Evolutionary conservation across 2,797 vertebrate species (phyloP), one percentile per base, ranked within the genome.

Genomic region (Mus minutoides): DNA sequence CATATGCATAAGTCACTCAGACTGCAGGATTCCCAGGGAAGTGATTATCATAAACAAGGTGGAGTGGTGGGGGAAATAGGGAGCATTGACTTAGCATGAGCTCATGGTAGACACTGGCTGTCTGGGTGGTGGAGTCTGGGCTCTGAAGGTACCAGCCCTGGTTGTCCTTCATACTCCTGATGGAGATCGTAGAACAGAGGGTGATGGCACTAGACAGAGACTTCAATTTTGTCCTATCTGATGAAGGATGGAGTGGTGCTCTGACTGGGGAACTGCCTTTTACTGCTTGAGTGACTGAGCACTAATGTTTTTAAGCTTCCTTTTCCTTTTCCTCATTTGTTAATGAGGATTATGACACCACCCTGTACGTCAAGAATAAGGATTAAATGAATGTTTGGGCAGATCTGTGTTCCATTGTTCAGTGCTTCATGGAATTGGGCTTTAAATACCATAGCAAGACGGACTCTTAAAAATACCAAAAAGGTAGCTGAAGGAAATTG

Each of bases 1-100:
- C 80, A 92, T 96, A 85, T 93, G 73, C n/a, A 58, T 95, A 92
- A 83, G 17, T 90, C 83, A 91, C 79, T n/a, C 69, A 90, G 83
- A 88, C 67, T 79, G 6, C 54, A 31, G 49, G 31, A 49, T 96
- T 97, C 90, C 43, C 88, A 90, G 76, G 52, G 58, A 96, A 94
- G 60, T 93, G 60, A 95, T 96, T 94, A 95, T 24, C 86, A 94
- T 76, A 79, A 94, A 80, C 89, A 26, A 31, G 56, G 75, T 37
- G 75, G 71, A 31, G 0, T 40, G 22, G 82, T 79, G 79, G 90
- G 49, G 79, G 9, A 88, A 6, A 34, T 37, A 37, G 22, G 60
- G 56, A 90, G 43, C 84, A 73, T 67, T 89, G 56, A 76, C 49
- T 77, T 90, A 78, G 14, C 80, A 43, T 96, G 95, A 95, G 84